Base-by-base conservation (phyloP, 2,113 vertebrate genomes). In the Paracyprichromis sp. region DNA sequence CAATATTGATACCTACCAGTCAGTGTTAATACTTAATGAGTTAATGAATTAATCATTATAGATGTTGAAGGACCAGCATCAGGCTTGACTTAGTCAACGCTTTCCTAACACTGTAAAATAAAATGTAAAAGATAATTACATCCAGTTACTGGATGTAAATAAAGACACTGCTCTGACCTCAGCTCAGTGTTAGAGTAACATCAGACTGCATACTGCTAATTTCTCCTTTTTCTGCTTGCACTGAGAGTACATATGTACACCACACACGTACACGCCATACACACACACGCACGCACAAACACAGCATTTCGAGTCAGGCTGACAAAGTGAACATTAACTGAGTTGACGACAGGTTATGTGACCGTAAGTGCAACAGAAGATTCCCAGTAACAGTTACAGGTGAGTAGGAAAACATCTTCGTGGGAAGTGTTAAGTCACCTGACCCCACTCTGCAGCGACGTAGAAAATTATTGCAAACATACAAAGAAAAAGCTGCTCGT, bases 201-300 rank as follows among this genome's bases (percentile, higher is more conserved):
- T 45, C 13, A 73, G 66, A 73, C 66, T 45, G 21, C n/a, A 45
- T 0, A 3, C 2, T 12, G 24, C 9, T 29, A 17, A 76, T 76
- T 17, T 76, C 24, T 76, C 69, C 69, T 45, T 73, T 71, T 43
- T 73, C 38, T 73, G 69, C 38, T 73, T 43, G 21, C 38, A 73
- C 66, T 5, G 38, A 26, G 13, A 26, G 21, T 26, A 45, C 21
- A 45, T 10, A 8, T 40, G 36, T 16, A 71, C 38, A 16, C n/a
- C 66, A 24, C n/a, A 24, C 66, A 71, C 0, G 2, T 0, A 9
- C 13, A 16, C 4, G 3, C 17, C 24, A 57, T 0, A n/a, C 31
- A 38, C 34, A 13, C 17, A 1, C 17, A 17, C 26, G 0, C 8
- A 17, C 8, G 1, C 31, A 8, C 12, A 5, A 2, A 45, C 21